A percentile compares a stretch with the other conserved stretches of the same genome.
phyloP scores from a whole-genome alignment of 2,888 invertebrate species.

The Caenorhabditis sinica region DNA sequence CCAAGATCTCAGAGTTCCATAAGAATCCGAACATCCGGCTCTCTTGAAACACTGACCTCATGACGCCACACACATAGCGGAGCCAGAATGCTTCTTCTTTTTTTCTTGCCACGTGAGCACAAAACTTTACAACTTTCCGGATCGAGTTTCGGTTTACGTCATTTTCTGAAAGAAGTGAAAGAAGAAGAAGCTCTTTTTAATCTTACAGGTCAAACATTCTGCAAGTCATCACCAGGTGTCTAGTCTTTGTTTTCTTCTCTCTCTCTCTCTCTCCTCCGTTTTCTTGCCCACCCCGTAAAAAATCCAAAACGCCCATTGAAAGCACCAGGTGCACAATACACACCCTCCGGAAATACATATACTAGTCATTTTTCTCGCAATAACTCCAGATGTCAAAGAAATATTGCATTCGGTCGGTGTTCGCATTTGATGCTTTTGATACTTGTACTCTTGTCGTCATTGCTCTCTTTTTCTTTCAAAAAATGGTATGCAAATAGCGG shows the following conservation, averaged over 20 bases:
- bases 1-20: neutral
- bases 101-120: constrained; percentile 37
- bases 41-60: constrained; percentile 29
- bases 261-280: neutral
- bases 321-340: constrained; percentile 21
- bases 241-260: constrained; percentile 14
- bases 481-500: constrained; percentile 16
- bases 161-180: constrained; percentile 20
- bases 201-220: constrained; percentile 30
- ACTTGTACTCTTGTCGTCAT: constrained; percentile 20
- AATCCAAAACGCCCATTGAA: constrained; percentile 5
- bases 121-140: constrained; percentile 37
- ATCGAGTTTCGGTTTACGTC: constrained; percentile 25
- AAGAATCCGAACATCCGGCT: constrained; percentile 3
- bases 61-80: constrained; percentile 24
- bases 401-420: constrained; percentile 6
- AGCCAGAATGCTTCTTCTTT: constrained; percentile 9
- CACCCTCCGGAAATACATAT: constrained; percentile 25
- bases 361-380: constrained; percentile 5
- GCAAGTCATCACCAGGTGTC: constrained; percentile 17
- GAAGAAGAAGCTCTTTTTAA: neutral
- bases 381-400: constrained; percentile 18
- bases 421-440: neutral
- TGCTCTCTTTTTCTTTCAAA: neutral
- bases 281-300: neutral